Evolutionary conservation across 2,113 vertebrate species (phyloP), one percentile per base, ranked within the genome.

Genomic region (Engraulis encrasicolus): DNA sequence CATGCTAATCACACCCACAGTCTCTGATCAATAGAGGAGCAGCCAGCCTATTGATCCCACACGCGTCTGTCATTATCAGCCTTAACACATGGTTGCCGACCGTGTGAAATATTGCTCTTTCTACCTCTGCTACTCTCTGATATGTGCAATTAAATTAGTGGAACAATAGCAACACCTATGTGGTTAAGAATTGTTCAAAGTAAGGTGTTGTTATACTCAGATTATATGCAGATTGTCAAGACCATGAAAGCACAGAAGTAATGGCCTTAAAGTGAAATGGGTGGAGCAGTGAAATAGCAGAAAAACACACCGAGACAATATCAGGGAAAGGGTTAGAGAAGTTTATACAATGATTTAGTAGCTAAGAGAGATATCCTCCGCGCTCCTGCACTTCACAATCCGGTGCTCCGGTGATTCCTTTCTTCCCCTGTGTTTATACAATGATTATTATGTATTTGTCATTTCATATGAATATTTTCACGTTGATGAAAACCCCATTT

Each of bases 71-170:
- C 23, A 31, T 66, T 66, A 14, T 66, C 23, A 31, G 23, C 7
- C 23, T 23, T n/a, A 23, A 19, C 54, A 61, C 54, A 61, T 14
- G 58, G 23, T 27, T 23, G 54, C 6, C 58, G n/a, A 1, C n/a
- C n/a, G n/a, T n/a, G 58, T 31, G 58, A 66, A 31, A 66, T 66
- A 66, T 66, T 0, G 58, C 23, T 31, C 0, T 66, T 27, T 66
- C 58, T 66, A n/a, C 15, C 91, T 18, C 74, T 88, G 78, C 45
- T 27, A 27, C 9, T 58, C 52, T 66, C 58, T 66, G 6, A 31
- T 31, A 12, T 31, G 58, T 12, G 4, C 23, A 11, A 14, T 14
- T 31, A 0, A 31, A 66, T 66, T 27, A 27, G 31, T 31, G 23
- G 6, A 1, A 54, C 58, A 66, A 14, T 66, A 27, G 6, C 58